A percentile compares a stretch with the other conserved stretches of the same genome.
Conservation (phyloP, 1,140 invertebrate genomes). For the honey bee (Apis mellifera) region DNA sequence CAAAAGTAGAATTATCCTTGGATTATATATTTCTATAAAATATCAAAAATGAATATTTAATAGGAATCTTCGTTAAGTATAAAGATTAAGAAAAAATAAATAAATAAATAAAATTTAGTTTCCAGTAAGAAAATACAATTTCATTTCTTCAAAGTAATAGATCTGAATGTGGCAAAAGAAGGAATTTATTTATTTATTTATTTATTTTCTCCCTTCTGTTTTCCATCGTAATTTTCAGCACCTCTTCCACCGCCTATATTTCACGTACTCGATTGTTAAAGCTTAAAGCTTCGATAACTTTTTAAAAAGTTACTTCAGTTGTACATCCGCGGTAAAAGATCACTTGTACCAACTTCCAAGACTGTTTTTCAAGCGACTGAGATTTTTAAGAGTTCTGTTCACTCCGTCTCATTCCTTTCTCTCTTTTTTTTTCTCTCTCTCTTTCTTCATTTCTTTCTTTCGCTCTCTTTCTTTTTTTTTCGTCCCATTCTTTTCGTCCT, state of each 20-base stretch:
- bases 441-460: background rate
- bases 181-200: background rate
- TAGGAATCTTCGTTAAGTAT: too few species aligned
- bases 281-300: background rate
- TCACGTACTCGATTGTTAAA: background rate
- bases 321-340: background rate
- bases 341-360: slow-evolving; percentile 24
- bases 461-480: background rate
- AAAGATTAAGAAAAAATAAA: too few species aligned
- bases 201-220: background rate
- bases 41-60: too few species aligned
- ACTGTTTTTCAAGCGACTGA: slow-evolving; percentile 2
- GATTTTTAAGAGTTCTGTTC: background rate
- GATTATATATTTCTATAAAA: too few species aligned
- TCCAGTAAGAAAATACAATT: too few species aligned
- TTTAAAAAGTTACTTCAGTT: background rate
- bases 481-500: background rate
- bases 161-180: background rate
- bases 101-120: too few species aligned
- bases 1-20: too few species aligned
- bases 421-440: too few species aligned
- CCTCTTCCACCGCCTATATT: background rate
- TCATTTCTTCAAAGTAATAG: too few species aligned
- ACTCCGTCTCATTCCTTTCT: background rate
- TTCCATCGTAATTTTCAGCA: background rate